These are phyloP conservation scores for Stramonita haemastoma DNA, from an alignment of 2,888 invertebrate species.

Conservation along the genomic window DNA sequence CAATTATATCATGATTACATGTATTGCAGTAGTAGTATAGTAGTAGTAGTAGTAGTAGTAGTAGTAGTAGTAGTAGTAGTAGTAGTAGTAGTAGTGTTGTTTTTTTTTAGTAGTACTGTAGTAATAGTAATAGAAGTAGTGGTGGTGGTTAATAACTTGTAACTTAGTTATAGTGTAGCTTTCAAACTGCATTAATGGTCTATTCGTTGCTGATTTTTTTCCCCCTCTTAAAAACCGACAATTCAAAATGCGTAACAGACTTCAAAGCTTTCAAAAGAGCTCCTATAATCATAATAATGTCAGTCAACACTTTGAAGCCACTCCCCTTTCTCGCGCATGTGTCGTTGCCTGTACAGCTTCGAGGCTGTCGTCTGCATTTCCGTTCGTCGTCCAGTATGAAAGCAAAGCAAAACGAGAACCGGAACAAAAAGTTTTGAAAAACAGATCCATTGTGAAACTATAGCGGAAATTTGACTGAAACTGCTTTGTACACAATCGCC, in stretches of 20 bases:
- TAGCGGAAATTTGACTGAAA: not conserved
- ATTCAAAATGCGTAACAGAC: no score
- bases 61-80: no score
- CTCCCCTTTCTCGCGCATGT: slow-evolving; percentile 7
- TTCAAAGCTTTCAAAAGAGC: not conserved
- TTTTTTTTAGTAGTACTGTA: no score
- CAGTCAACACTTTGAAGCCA: not conserved
- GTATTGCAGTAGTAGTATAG: no score
- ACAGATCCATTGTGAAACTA: not conserved
- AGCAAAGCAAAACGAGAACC: slow-evolving; percentile 10
- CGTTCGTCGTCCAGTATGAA: not conserved
- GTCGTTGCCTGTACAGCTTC: not conserved
- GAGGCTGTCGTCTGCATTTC: slow-evolving; percentile 9
- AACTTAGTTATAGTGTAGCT: no score
- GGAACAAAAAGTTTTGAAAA: not conserved
- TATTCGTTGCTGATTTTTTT: not conserved
- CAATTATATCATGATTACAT: no score
- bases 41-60: no score
- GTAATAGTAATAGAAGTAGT: no score
- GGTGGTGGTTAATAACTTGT: no score
- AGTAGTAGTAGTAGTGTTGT: no score
- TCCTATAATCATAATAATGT: not conserved
- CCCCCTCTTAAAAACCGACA: not conserved
- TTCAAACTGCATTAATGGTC: not conserved
- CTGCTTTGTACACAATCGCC: not conserved